Evolutionary conservation across 2,113 vertebrate species (phyloP), one percentile per base, ranked within the genome.

Genomic region (Nothoprocta perdicaria): DNA sequence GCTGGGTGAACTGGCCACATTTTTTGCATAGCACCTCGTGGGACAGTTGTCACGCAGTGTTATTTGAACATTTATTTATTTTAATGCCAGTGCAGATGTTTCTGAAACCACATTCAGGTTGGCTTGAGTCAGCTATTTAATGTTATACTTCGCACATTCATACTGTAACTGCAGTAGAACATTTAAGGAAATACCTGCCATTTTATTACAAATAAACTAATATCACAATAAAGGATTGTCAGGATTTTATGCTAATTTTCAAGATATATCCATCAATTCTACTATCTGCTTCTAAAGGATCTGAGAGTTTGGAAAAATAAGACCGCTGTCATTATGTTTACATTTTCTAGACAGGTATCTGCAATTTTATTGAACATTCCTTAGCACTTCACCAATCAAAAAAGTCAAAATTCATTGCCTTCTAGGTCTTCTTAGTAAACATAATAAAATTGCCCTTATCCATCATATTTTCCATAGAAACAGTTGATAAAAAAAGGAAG

Each of bases 401-500:
- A 85, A 88, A 9, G 29, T n/a, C 88, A 52, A 43, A 86, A 86
- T 79, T 93, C 71, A 53, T n/a, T 58, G 43, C 24, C 26, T 96
- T 84, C 53, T 55, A 50, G 41, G 38, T 52, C n/a, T 93, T 80
- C 66, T 43, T 19, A 79, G 48, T 75, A 77, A 77, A 60, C 41
- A 67, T 48, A 85, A 69, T 67, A 91, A 81, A 80, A 74, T 41
- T 86, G 27, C 18, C n/a, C 41, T 78, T 68, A 81, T 31, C 31
- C 41, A 80, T 33, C 48, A 78, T 29, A 55, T 80, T 77, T 84
- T 55, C 60, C 53, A 26, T 35, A 58, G 50, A 67, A 22, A 50
- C 11, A 21, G 58, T 19, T 33, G 19, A 80, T 88, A 58, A 90
- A 43, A 23, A 90, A 48, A 92, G 62, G 63, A 82, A 93, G 48